Evolutionary conservation across 2,113 vertebrate species (phyloP).

Genomic region (Nematolebias whitei): DNA sequence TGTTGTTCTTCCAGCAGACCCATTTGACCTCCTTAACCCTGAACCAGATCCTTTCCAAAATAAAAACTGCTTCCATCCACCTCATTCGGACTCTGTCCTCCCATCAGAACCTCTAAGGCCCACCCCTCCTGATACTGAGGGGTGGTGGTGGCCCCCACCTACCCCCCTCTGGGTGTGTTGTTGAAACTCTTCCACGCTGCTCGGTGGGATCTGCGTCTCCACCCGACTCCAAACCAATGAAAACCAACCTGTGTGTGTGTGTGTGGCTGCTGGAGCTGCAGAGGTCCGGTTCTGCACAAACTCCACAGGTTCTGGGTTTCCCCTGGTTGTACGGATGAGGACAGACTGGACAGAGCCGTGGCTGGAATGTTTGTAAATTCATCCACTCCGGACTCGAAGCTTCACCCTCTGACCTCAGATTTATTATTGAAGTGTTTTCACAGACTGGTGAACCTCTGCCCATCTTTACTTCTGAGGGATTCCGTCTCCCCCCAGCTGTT

Average conservation of each 20-base stretch:
- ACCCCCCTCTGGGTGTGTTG: slow-evolving; percentile 40
- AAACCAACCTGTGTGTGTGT: slow-evolving; percentile 58
- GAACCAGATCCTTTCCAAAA: too few relatives aligned
- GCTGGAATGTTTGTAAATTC: too few relatives aligned
- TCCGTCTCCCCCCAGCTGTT: too few relatives aligned
- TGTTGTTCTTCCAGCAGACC: slow-evolving; percentile 14
- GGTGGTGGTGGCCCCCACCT: slow-evolving; percentile 59
- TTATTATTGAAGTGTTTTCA: too few relatives aligned
- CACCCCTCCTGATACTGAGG: too few relatives aligned
- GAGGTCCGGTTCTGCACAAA: slow-evolving; percentile 17
- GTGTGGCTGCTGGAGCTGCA: too few relatives aligned
- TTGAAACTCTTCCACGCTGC: slow-evolving; percentile 40
- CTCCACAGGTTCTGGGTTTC: slow-evolving; percentile 56
- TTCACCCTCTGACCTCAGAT: too few relatives aligned
- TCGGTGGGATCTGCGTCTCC: slow-evolving; percentile 51
- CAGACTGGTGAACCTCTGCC: too few relatives aligned
- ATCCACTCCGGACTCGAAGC: too few relatives aligned
- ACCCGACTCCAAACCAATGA: slow-evolving; percentile 41
- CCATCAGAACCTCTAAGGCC: slow-evolving; percentile 58
- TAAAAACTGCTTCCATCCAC: too few relatives aligned
- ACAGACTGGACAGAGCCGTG: too few relatives aligned
- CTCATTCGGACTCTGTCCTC: slow-evolving; percentile 2
- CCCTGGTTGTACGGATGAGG: slow-evolving; percentile 69
- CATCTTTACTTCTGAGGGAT: too few relatives aligned
- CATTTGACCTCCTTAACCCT: background rate